Evolutionary conservation across 2,888 invertebrate species (phyloP).

Genomic region (Lithosia quadra): DNA sequence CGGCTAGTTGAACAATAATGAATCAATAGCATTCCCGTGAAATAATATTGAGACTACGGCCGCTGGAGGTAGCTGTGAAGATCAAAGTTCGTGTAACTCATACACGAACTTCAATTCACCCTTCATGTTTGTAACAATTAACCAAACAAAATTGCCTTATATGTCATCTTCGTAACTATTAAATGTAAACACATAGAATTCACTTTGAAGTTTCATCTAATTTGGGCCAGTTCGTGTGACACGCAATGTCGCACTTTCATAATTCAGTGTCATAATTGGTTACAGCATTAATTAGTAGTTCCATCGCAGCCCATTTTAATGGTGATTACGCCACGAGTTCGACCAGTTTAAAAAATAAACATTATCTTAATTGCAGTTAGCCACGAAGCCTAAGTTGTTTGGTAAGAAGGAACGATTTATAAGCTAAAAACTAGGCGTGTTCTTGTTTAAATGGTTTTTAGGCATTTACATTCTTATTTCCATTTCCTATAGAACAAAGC

Average conservation of each 20-base stretch:
- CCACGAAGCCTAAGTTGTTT: conserved; percentile 63
- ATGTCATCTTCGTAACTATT: conserved; percentile 1
- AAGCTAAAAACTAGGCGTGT: conserved; percentile 36
- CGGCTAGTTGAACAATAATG: too few relatives aligned
- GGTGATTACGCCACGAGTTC: conserved; percentile 48
- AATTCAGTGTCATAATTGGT: conserved; percentile 77
- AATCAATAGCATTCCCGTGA: too few relatives aligned
- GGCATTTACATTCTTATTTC: conserved; percentile 11
- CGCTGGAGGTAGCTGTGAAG: too few relatives aligned
- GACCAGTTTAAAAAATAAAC: conserved; percentile 59
- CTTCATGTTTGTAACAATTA: neutral
- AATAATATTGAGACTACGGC: too few relatives aligned
- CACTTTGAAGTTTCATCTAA: conserved; percentile 30
- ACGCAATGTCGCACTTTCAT: conserved; percentile 73
- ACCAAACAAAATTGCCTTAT: neutral
- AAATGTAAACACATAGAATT: conserved; percentile 22
- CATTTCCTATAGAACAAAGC: neutral
- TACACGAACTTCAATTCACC: neutral
- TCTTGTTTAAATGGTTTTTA: conserved; percentile 26
- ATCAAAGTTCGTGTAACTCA: too few relatives aligned
- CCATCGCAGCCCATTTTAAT: conserved; percentile 48
- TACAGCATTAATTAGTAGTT: conserved; percentile 65
- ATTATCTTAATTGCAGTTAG: conserved; percentile 67
- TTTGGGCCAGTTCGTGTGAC: conserved; percentile 51
- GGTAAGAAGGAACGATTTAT: conserved; percentile 24